A percentile compares a stretch with the other conserved stretches of the same genome.
phyloP scores from a whole-genome alignment of 2,888 invertebrate species.

The Parnassius smintheus region DNA sequence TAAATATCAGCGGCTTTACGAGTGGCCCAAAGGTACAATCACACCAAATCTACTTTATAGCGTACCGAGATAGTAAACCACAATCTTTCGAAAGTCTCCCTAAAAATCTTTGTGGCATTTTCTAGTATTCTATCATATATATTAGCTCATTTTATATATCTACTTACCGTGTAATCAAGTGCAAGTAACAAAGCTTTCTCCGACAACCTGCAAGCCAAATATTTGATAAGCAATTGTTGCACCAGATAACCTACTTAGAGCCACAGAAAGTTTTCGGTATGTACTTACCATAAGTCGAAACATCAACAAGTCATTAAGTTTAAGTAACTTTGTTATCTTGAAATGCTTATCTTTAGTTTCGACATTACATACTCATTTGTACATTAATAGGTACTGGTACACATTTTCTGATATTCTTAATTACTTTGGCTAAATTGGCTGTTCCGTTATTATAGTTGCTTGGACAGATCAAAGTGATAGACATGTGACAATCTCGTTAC shows the following conservation, averaged over 20 bases:
- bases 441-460: background rate
- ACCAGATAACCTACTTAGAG: constrained; percentile 21
- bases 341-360: constrained; percentile 2
- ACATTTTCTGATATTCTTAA: background rate
- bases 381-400: background rate
- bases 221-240: constrained; percentile 17
- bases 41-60: too few species aligned
- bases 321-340: constrained; percentile 6
- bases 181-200: constrained; percentile 19
- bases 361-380: constrained; percentile 9
- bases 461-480: too few species aligned
- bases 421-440: background rate
- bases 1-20: too few species aligned
- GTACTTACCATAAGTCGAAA: constrained; percentile 1
- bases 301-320: constrained; percentile 10
- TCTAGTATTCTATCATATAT: too few species aligned
- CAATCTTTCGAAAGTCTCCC: too few species aligned
- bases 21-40: too few species aligned
- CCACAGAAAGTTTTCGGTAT: constrained; percentile 21
- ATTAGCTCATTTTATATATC: background rate
- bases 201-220: constrained; percentile 4
- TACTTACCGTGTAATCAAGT: background rate
- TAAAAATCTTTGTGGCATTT: too few species aligned
- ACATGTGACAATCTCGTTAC: too few species aligned
- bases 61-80: too few species aligned